Conservation (phyloP, 1,140 invertebrate species). For the Trichonephila clavipes region DNA sequence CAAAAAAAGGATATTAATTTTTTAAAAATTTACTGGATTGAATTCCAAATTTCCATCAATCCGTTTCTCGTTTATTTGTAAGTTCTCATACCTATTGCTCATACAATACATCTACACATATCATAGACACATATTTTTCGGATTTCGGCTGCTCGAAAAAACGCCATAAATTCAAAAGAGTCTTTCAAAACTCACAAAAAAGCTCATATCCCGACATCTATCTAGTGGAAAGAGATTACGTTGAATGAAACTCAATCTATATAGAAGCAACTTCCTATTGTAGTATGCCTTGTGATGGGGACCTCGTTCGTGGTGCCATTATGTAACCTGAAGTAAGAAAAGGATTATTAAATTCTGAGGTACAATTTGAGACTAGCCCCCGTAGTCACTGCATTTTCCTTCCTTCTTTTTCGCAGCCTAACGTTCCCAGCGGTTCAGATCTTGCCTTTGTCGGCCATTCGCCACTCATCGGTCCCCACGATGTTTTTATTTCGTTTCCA, state of each 20-base stretch:
- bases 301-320: neutral
- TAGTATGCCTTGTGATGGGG: neutral
- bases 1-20: no score
- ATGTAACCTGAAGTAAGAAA: neutral
- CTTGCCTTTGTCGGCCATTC: conserved; percentile 34
- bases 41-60: no score
- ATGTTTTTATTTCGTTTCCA: conserved; percentile 56
- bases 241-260: conserved; percentile 15
- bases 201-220: conserved; percentile 15
- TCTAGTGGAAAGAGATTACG: neutral
- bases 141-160: neutral
- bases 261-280: neutral
- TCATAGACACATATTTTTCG: neutral
- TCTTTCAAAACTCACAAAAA: conserved; percentile 12
- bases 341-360: neutral
- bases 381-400: neutral
- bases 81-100: no score
- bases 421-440: conserved; percentile 15
- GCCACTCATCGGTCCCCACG: conserved; percentile 25
- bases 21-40: no score
- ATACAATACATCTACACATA: neutral
- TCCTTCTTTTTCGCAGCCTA: neutral
- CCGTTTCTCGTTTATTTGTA: no score
- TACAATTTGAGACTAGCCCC: neutral
- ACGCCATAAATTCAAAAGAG: neutral